Base-by-base conservation (phyloP, 1,140 invertebrate species). In the Lasaia peninsularis region DNA sequence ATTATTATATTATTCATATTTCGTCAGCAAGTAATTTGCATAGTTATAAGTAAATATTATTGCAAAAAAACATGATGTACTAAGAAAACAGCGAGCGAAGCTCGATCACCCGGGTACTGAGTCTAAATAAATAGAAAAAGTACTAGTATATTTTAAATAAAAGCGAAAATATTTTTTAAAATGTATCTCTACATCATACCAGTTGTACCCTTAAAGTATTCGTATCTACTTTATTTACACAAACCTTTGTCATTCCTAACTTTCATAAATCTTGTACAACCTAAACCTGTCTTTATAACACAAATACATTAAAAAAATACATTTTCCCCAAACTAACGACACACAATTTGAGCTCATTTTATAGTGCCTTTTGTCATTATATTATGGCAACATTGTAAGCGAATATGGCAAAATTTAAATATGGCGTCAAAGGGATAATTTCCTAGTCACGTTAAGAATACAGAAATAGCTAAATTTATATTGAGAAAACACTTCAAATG, bases 301-400 rank as follows among this genome's bases (percentile, higher is more conserved):
- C 40, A 44, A 44, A 44, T 44, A 44, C 40, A 20, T 44, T 44
- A 44, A 44, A 44, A 44, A 44, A 44, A 44, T 44, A 44, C 40
- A 44, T 44, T 44, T 16, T 44, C 40, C 16, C 18, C 40, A 48
- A 48, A 20, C 40, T 48, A 48, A 48, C 37, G 14, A 44, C 40
- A 37, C 35, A 20, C 18, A 48, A 48, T 48, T 48, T 48, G 40
- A 48, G 40, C 40, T 48, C 20, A 48, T 20, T 6, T 48, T 48
- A 20, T 20, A 20, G 9, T 48, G 40, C 40, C 40, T 48, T 48
- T 48, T 48, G 40, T 48, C 40, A 48, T 48, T 21, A 21, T 10
- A 21, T 21, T 48, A 48, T 48, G 40, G 40, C 40, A 48, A 48
- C 40, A 21, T 21, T 11, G 40, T 48, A 20, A 21, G 16, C 1